These are phyloP conservation scores for Pao palembangensis DNA, from an alignment of 2,113 vertebrate species.

Conservation along the genomic window DNA sequence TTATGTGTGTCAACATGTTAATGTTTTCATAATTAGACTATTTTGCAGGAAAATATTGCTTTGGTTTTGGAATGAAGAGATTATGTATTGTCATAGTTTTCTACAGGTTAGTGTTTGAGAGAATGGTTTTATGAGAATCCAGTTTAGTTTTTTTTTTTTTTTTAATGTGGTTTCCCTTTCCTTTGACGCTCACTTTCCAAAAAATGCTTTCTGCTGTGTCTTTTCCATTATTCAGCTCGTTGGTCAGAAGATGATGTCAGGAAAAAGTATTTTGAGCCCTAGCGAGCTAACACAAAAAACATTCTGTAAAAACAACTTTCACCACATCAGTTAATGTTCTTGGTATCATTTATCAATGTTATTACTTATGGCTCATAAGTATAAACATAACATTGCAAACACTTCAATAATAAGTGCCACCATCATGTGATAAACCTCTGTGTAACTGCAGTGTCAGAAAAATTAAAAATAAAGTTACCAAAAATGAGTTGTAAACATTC, in stretches of 20 bases:
- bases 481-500: too few relatives aligned
- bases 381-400: too few relatives aligned
- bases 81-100: neutral
- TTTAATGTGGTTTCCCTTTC: neutral
- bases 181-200: neutral
- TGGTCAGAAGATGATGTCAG: neutral
- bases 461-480: too few relatives aligned
- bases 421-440: too few relatives aligned
- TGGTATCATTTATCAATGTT: too few relatives aligned
- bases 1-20: slow-evolving; percentile 8
- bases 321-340: neutral
- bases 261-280: neutral
- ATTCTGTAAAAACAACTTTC: neutral
- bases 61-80: neutral
- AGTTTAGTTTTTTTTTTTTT: neutral
- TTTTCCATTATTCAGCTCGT: neutral
- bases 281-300: neutral
- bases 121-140: neutral
- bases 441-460: too few relatives aligned
- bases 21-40: neutral
- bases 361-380: too few relatives aligned
- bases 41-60: neutral
- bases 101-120: neutral
- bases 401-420: too few relatives aligned
- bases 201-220: neutral